Conservation (phyloP, 2,113 vertebrate species). For the Cephalophus harveyi region DNA sequence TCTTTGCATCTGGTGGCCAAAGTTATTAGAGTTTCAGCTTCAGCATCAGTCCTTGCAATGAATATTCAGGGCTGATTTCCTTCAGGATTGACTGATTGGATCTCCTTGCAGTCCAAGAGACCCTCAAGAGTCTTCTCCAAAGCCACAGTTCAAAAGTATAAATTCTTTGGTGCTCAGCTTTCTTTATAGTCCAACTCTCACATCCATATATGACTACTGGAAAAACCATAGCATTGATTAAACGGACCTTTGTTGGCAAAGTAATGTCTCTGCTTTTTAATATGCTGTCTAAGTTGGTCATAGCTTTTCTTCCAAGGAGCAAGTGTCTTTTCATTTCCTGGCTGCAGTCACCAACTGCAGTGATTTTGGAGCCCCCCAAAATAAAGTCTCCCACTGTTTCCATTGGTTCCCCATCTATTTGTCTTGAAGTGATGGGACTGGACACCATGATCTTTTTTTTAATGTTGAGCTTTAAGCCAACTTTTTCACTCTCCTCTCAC, state of each 20-base stretch:
- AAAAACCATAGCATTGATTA: not conserved
- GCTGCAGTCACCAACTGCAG: too few relatives aligned
- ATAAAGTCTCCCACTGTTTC: too few relatives aligned
- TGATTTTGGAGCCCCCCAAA: too few relatives aligned
- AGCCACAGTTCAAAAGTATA: not conserved
- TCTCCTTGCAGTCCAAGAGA: not conserved
- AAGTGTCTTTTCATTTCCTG: too few relatives aligned
- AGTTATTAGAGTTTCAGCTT: not conserved
- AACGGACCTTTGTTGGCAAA: not conserved
- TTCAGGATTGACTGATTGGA: not conserved
- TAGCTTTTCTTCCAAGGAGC: not conserved
- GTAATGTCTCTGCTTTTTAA: not conserved
- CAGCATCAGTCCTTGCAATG: not conserved
- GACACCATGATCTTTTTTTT: too few relatives aligned
- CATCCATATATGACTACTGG: not conserved
- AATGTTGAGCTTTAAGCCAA: too few relatives aligned
- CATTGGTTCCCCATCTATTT: too few relatives aligned
- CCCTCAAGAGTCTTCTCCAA: not conserved
- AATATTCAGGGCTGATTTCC: not conserved
- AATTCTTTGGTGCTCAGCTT: not conserved
- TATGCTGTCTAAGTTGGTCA: not conserved
- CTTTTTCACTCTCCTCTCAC: too few relatives aligned
- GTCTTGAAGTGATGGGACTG: too few relatives aligned
- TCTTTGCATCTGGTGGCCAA: not conserved
- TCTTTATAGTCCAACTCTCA: not conserved